Base-by-base conservation (phyloP, 64 coral and sea anemone genomes). In the Montipora efflorescens region DNA sequence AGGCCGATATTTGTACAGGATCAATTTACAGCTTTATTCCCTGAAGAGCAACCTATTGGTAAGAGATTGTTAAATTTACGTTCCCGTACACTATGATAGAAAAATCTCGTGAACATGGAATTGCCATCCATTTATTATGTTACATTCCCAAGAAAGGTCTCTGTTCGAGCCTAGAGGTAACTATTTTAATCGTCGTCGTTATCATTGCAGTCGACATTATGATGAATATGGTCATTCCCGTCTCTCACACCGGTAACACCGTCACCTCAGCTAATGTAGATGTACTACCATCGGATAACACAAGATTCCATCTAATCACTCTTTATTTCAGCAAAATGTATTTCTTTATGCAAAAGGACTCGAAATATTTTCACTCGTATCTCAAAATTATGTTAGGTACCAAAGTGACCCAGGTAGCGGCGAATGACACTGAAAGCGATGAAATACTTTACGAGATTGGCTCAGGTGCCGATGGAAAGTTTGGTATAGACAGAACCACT, bases 391-490 rank as follows among this genome's bases (percentile, higher is more conserved):
- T 28, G 14, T 20, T 73, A 98, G 96, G 96, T 25, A 98, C 96
- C 6, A 89, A 89, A 15, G 89, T 98, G 6, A 36, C 88, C 13
- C 85, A 83, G 13, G 90, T 98, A 5, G 66, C 79, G 73, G 96
- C 96, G 0, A 23, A 64, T 8, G 96, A 98, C 70, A 75, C 50
- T 10, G 96, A 98, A 73, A 74, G 36, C 3, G 59, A 98, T 78
- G 83, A 79, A 4, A 92, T 98, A 18, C 94, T 74, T 18, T 98
- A 98, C 47, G 78, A 94, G 21, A 93, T 98, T 55, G 90, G 78
- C 12, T 67, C 88, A 1, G 93, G 95, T 71, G 96, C 89, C 21
- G 21, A 50, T 36, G 92, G 89, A 11, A 88, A 83, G 48, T 98
- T 98, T 28, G 92, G 91, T 4, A 95, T 98, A 0, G 91, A 98